Evolutionary conservation across 2,797 vertebrate genomes (phyloP).

Genomic region (Trachurus trachurus): DNA sequence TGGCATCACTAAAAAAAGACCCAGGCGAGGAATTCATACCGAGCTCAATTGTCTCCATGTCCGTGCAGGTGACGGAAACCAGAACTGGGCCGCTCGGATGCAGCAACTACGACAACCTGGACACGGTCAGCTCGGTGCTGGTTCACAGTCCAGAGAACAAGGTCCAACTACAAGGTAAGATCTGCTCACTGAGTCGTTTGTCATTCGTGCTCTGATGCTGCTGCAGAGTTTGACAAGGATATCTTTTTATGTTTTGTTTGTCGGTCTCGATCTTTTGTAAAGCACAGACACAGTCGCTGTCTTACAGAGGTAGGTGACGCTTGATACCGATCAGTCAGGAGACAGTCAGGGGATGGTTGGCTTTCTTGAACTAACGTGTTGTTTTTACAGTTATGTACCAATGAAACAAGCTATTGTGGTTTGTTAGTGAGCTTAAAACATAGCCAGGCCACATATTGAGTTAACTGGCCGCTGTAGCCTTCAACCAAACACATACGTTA

Average conservation of each 20-base stretch:
- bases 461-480: not conserved
- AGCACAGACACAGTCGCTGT: not conserved
- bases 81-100: conserved; percentile 97
- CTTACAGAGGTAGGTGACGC: not conserved
- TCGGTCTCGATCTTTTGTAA: not conserved
- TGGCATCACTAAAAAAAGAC: not conserved
- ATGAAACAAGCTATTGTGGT: not conserved
- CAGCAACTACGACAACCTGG: conserved; percentile 99
- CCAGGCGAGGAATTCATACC: not conserved
- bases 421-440: not conserved
- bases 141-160: conserved; percentile 99
- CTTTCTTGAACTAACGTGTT: not conserved
- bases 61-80: conserved; percentile 94
- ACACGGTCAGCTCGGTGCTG: conserved; percentile 98
- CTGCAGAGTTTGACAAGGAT: not conserved
- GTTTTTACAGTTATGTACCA: not conserved
- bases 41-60: conserved; percentile 2
- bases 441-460: no score
- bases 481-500: not conserved
- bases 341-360: not conserved
- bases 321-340: not conserved
- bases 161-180: conserved; percentile 95
- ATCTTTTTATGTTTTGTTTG: not conserved
- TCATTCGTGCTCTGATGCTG: not conserved
- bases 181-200: no score